Evolutionary conservation across 2,888 invertebrate species (phyloP), one percentile per base, ranked within the genome.

Genomic region (Steinernema scapterisci): DNA sequence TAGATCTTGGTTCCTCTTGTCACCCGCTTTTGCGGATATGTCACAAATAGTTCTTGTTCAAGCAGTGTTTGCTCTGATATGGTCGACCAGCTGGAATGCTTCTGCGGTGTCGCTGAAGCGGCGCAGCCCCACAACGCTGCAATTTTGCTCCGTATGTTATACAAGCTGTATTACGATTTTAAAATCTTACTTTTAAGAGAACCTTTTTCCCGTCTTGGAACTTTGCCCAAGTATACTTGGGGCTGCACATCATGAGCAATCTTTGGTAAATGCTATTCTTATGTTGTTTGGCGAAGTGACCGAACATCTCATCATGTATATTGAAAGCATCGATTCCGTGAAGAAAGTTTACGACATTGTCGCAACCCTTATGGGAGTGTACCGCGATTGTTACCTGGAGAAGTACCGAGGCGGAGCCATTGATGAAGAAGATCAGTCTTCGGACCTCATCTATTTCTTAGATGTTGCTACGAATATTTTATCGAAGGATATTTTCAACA

Each of bases 371-470:
- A 91, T 94, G 75, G 92, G 92, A 86, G 91, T 91, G 0, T 94
- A 93, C 86, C 87, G 89, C 9, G 88, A 88, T 75, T 88, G 88
- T 77, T 89, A 89, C 79, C 81, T 82, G 71, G 88, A 88, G 86
- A 84, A 83, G 46, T 80, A 74, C 73, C 70, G 44, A 31, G 54
- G 73, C 7, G 38, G 19, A n/a, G 27, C 16, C 1, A 13, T 63
- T 2, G 63, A 63, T 16, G 63, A 63, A 63, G 63, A 63, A 63
- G 63, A 63, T 13, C 86, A 88, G 73, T 92, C 90, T 82, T 91
- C 92, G 89, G 94, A 94, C 86, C 91, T 95, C 80, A 91, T 92
- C 73, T 90, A 93, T 3, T 90, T 95, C 11, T 92, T 95, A 91
- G 92, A 94, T 84, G 89, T 95, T 76, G 89, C 94, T 21, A 90